These are phyloP conservation scores for Anas platyrhynchos DNA, from an alignment of 2,113 vertebrate species.

Conservation along the genomic window DNA sequence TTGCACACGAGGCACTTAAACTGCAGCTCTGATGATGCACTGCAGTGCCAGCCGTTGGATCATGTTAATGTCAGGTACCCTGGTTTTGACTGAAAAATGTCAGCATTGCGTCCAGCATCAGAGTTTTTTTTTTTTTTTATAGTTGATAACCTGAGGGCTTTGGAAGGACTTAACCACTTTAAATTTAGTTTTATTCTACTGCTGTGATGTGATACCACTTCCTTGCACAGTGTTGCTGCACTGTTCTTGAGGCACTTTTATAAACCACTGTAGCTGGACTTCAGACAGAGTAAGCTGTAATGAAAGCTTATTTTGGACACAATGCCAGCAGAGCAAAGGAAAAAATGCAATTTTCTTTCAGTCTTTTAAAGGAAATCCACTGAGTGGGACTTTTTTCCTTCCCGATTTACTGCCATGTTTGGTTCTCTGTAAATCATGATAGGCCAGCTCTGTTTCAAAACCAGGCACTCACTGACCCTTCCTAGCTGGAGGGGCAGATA, in stretches of 20 bases:
- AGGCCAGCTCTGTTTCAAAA: background rate
- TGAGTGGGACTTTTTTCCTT: background rate
- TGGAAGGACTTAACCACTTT: background rate
- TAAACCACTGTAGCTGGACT: background rate
- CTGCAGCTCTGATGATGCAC: background rate
- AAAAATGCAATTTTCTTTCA: background rate
- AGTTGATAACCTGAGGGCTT: background rate
- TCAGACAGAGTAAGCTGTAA: background rate
- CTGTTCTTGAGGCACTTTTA: background rate
- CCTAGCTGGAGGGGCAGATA: background rate
- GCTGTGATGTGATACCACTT: background rate
- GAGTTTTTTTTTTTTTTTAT: background rate
- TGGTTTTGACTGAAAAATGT: background rate
- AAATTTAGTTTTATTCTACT: background rate
- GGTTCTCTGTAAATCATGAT: background rate
- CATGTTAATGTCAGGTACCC: background rate
- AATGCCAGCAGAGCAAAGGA: background rate
- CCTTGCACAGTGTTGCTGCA: background rate
- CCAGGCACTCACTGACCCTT: background rate
- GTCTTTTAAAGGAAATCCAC: background rate
- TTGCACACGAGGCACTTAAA: background rate
- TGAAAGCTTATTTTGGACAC: background rate
- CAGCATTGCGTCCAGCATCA: background rate
- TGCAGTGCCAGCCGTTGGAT: background rate
- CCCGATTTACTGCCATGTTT: background rate